Evolutionary conservation across 2,888 invertebrate genomes (phyloP).

Genomic region (Anthrax anthrax): DNA sequence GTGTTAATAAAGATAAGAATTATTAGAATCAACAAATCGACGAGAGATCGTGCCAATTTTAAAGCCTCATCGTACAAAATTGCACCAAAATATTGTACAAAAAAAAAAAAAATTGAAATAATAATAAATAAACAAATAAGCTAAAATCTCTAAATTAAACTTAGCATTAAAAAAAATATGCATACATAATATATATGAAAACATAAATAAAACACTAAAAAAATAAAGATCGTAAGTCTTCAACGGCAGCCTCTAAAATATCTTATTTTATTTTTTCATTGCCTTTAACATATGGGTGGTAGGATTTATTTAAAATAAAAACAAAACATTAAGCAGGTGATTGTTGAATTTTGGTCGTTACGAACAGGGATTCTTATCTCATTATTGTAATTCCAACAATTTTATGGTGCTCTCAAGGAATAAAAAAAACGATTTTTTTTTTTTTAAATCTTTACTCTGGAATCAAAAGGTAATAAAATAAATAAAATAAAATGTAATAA

Average conservation of each 20-base stretch:
- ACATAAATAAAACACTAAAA: neutral
- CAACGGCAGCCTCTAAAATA: neutral
- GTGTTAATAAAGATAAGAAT: constrained; percentile 10
- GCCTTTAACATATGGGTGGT: neutral
- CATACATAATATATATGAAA: neutral
- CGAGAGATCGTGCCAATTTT: constrained; percentile 10
- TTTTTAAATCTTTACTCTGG: constrained; percentile 1
- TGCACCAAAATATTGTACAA: neutral
- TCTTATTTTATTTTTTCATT: too few relatives aligned
- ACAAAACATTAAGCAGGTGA: neutral
- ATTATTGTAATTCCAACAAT: neutral
- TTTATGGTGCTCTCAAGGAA: constrained; percentile 5
- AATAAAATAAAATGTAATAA: too few relatives aligned
- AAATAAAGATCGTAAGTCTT: neutral
- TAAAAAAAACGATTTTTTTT: constrained; percentile 3
- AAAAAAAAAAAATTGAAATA: neutral
- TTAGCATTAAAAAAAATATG: constrained; percentile 1
- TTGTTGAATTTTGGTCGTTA: constrained; percentile 7
- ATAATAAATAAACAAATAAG: neutral
- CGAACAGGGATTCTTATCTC: constrained; percentile 5
- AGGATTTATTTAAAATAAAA: neutral
- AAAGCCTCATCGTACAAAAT: constrained; percentile 1
- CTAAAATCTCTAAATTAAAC: neutral
- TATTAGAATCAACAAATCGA: constrained; percentile 11
- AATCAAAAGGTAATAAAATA: too few relatives aligned